Evolutionary conservation across 2,888 invertebrate genomes (phyloP), one percentile per base, ranked within the genome.

Genomic region (Melanophora roralis): DNA sequence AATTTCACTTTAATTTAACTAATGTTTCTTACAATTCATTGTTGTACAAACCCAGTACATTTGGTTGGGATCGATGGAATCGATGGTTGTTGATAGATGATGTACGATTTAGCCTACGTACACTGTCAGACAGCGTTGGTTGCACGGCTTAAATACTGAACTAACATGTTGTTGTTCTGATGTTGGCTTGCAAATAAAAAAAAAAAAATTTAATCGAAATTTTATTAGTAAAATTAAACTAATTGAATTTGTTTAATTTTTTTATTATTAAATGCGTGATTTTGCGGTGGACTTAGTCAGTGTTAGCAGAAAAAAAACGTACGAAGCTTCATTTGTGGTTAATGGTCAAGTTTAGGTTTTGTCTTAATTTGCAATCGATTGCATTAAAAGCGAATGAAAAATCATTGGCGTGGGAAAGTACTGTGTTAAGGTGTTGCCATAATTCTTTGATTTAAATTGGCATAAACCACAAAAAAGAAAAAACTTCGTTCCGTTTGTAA

Each of bases 1-100:
- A 78, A 78, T 78, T 78, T 73, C 78, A 68, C 73, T 78, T 78
- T 73, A 78, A 78, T 78, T 78, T 73, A 67, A 62, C 78, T 78
- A 73, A 78, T 78, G 73, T 73, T 73, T 43, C 64, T 60, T 60
- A 59, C 74, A 64, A 72, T 53, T 60, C 51, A 67, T 43, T 51
- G 55, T 64, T 73, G 43, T n/a, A 38, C 47, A 2, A 19, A 55
- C 49, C 59, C 59, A 71, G 27, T 49, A 51, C 45, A 32, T 1
- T 64, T 65, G 47, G 14, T 21, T 21, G n/a, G 27, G 45, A 12
- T 45, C 12, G 36, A 34, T 6, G 62, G 19, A 19, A 43, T 43
- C 8, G 4, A 45, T 45, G 45, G 4, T 19, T 1, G 27, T 27
- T 11, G 72, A 36, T 53, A 64, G 34, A 45, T 23, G 27, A 9